These are phyloP conservation scores for Conchocele bisecta DNA, from an alignment of 2,888 invertebrate species.

Conservation along the genomic window DNA sequence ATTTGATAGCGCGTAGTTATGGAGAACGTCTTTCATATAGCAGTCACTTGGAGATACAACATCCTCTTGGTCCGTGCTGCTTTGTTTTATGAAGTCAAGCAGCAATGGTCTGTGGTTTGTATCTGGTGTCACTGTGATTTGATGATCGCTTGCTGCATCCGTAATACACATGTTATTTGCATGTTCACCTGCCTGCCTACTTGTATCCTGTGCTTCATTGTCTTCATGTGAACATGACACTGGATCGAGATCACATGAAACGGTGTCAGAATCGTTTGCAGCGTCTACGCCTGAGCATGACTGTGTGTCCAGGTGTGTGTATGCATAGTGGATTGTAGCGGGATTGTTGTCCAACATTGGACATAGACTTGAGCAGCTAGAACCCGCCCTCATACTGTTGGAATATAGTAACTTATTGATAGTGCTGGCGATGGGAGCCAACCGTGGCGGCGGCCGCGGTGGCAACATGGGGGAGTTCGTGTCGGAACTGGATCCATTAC, in stretches of 20 bases:
- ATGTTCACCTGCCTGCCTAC: too few relatives aligned
- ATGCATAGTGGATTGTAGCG: too few relatives aligned
- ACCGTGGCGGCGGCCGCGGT: slow-evolving; percentile 48
- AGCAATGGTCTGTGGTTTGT: neutral
- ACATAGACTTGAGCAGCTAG: slow-evolving; percentile 50
- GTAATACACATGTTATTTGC: too few relatives aligned
- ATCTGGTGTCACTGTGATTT: too few relatives aligned
- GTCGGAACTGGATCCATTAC: slow-evolving; percentile 16
- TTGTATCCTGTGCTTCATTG: too few relatives aligned
- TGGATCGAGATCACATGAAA: too few relatives aligned
- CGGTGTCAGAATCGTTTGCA: neutral
- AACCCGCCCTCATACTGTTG: slow-evolving; percentile 23
- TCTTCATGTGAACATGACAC: too few relatives aligned
- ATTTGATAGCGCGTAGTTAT: too few relatives aligned
- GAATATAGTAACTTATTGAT: neutral
- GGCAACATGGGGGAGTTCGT: slow-evolving; percentile 28
- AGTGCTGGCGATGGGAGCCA: slow-evolving; percentile 41
- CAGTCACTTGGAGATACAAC: slow-evolving; percentile 23
- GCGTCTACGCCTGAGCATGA: neutral
- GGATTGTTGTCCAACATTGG: slow-evolving; percentile 22
- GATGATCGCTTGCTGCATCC: too few relatives aligned
- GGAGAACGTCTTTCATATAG: neutral
- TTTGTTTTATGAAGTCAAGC: slow-evolving; percentile 22
- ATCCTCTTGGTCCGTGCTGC: slow-evolving; percentile 49
- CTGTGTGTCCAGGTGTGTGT: too few relatives aligned